Base-by-base conservation (phyloP, 2,888 invertebrate species). In the Erebia ligea region DNA sequence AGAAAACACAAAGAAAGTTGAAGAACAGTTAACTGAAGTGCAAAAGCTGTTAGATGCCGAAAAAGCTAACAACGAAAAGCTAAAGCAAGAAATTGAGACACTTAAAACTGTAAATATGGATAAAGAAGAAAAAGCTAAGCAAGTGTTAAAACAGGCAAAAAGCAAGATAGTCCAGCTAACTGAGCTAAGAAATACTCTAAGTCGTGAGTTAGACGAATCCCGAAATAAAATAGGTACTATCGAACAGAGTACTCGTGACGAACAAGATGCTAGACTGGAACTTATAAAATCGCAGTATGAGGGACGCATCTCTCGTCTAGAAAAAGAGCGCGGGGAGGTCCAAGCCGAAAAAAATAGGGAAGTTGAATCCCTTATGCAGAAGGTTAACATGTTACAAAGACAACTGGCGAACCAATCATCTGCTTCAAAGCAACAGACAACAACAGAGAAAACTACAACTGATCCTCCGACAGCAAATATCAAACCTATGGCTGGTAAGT, bases 401-500 rank as follows among this genome's bases (percentile, higher is more conserved):
- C 96, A 96, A 81, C 94, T 96, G 75, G 95, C 95, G 5, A 95
- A 94, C 62, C 96, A 96, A 82, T 94, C 97, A 21, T 95, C 95
- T 56, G 95, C 95, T 2, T 95, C 96, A 78, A 95, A 97, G 74
- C 94, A 95, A 79, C 90, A 95, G 81, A 87, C 94, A 72, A 82
- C 88, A 1, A 79, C 87, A 11, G 95, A 95, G 67, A 95, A 95
- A 81, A 88, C 93, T 2, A 93, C 93, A 13, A 92, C 93, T 3
- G 95, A 95, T 50, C 94, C 95, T 13, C 95, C 95, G 0, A 98
- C 98, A 0, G 98, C 98, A 6, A 98, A 98, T 84, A 98, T 98
- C 58, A 98, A 98, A 86, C 98, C 98, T 0, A 98, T 98, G 96
- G 97, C 98, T 3, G 97, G 97, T 79, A 94, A 86, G 90, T 80